These are phyloP conservation scores for Argopecten irradians DNA, from an alignment of 1,140 invertebrate species.

Conservation along the genomic window DNA sequence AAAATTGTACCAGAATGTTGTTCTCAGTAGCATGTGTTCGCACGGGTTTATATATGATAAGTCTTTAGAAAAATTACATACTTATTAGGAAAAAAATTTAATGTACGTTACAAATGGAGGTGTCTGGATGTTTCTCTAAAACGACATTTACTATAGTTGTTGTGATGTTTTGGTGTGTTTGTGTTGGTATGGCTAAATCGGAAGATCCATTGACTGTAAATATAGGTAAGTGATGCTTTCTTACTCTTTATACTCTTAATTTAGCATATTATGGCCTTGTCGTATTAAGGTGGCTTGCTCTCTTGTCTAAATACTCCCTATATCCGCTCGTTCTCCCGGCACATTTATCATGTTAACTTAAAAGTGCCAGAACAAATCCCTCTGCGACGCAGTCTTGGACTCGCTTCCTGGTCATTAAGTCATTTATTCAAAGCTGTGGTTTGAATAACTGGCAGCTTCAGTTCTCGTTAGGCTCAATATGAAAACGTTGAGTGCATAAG, in stretches of 20 bases:
- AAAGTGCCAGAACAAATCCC: background rate
- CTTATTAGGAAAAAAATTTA: background rate
- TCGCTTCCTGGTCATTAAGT: background rate
- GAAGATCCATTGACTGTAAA: background rate
- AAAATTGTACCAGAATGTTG: background rate
- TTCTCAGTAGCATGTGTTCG: background rate
- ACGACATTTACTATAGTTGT: background rate
- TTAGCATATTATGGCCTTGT: no score
- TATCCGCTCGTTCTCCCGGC: background rate
- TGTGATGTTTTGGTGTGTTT: background rate
- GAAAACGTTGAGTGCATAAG: background rate
- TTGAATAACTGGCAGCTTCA: background rate
- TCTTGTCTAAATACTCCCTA: background rate
- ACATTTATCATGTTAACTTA: background rate
- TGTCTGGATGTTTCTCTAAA: background rate
- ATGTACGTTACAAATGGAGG: slow-evolving; percentile 2
- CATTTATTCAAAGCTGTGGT: background rate
- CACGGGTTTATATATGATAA: background rate
- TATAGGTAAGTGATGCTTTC: background rate
- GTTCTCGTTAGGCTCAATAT: background rate
- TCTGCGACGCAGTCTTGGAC: background rate
- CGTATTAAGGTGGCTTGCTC: no score
- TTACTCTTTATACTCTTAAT: background rate
- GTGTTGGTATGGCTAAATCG: background rate
- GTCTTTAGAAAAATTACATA: background rate